Conservation (phyloP, 2,888 invertebrate species). For the Papilio gigon region DNA sequence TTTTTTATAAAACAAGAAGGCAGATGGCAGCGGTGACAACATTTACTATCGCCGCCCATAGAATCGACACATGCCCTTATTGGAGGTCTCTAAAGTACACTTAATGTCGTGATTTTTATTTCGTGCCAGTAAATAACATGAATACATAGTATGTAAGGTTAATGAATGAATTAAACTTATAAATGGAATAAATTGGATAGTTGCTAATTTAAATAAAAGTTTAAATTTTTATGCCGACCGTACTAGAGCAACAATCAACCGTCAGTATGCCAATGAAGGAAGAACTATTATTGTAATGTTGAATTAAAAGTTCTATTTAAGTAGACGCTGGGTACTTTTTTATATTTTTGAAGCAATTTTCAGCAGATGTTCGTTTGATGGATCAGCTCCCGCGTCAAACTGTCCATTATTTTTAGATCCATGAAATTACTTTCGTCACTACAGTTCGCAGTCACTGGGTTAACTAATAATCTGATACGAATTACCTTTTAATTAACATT, state of each 20-base stretch:
- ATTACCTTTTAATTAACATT: constrained; percentile 21
- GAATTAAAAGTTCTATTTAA: constrained; percentile 82
- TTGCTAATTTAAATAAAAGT: no score
- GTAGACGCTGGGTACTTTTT: constrained; percentile 74
- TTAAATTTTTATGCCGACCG: constrained; percentile 58
- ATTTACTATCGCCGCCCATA: no score
- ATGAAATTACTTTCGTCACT: constrained; percentile 70
- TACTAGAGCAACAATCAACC: constrained; percentile 75
- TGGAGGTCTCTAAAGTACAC: no score
- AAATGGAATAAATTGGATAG: no score
- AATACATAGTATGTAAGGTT: no score
- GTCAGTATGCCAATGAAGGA: constrained; percentile 81
- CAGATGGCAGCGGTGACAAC: no score
- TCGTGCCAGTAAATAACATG: no score
- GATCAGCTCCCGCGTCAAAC: constrained; percentile 68
- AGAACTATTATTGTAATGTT: constrained; percentile 78
- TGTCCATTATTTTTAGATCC: constrained; percentile 64
- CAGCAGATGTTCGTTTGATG: constrained; percentile 79
- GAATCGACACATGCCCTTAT: no score
- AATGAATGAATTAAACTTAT: no score
- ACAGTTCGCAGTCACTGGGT: constrained; percentile 21
- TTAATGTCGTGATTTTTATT: no score
- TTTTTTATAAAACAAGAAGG: no score
- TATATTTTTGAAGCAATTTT: constrained; percentile 77
- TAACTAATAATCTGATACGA: constrained; percentile 30